A percentile compares a stretch with the other conserved stretches of the same genome.
Evolutionary conservation across 1,140 invertebrate species (phyloP).

Genomic region (Euura lappo): DNA sequence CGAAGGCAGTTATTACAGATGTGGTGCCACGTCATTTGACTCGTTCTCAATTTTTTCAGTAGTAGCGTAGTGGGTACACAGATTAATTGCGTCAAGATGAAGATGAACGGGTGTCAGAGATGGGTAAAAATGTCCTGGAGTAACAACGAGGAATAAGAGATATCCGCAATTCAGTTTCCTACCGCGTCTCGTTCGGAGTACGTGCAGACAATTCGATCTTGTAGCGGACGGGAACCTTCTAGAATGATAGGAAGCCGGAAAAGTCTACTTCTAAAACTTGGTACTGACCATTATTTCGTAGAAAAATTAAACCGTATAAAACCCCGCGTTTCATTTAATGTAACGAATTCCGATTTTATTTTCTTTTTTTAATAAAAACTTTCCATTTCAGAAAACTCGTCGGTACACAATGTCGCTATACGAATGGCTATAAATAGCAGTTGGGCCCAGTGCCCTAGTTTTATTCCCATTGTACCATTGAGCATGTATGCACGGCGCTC

Average conservation of each 20-base stretch:
- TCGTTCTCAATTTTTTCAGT: neutral
- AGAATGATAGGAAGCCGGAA: neutral
- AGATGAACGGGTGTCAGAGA: neutral
- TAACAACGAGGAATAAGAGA: neutral
- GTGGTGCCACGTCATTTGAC: too few species aligned
- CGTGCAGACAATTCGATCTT: conserved; percentile 1
- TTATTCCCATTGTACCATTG: neutral
- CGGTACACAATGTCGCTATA: neutral
- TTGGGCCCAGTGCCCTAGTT: neutral
- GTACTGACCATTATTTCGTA: neutral
- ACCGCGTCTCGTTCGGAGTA: neutral
- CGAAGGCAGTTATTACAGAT: too few species aligned
- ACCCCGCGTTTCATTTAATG: neutral
- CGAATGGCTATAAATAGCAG: neutral
- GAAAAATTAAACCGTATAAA: neutral
- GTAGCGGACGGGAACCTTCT: neutral
- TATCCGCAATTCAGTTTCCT: neutral
- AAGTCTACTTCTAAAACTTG: neutral
- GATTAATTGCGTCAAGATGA: conserved; percentile 2
- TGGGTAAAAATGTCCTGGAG: neutral
- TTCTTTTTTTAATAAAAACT: too few species aligned
- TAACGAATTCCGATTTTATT: neutral
- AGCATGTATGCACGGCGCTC: neutral
- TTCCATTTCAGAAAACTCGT: too few species aligned
- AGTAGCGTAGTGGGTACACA: too few species aligned